Base-by-base conservation (phyloP, 1,140 invertebrate species). In the Caenorhabditis briggsae region DNA sequence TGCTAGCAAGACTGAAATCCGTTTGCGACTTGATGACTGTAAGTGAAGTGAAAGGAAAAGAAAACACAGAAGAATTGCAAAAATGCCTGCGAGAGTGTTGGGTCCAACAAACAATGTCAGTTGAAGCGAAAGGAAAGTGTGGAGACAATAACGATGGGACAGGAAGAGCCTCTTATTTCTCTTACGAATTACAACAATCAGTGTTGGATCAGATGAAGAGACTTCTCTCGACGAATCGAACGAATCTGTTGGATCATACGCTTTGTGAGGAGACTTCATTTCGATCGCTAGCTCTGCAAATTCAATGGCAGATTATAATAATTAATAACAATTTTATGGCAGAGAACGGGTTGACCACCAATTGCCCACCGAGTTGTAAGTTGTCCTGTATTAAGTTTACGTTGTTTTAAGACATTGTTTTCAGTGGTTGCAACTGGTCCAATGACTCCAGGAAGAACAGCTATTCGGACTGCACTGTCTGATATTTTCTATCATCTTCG, bases 401-500 rank as follows among this genome's bases (percentile, higher is more conserved):
- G n/a, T n/a, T n/a, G n/a, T n/a, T n/a, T n/a, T n/a, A n/a, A n/a
- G n/a, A n/a, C n/a, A n/a, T n/a, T n/a, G 20, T 18, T 82, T 87
- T 61, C 70, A 87, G 86, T 87, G 43, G 18, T 85, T 11, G 86
- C 56, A 14, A 43, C 61, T 84, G 53, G 41, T 16, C 5, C 18
- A 6, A 56, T 65, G 41, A 78, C 46, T 18, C 48, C 64, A 9
- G 53, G 82, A n/a, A 55, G 86, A 48, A 59, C n/a, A 48, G 59
- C 48, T 16, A 59, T 87, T 33, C 59, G 50, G 2, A 7, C 23
- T n/a, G 74, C 86, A 25, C 83, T 87, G 7, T 87, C 86, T 2
- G 86, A 87, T 20, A 64, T 87, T 14, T 88, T 88, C 65, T 83
- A 87, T 64, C 65, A 83, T 83, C 84, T 88, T 18, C 64, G 87